A percentile compares a stretch with the other conserved stretches of the same genome.
phyloP scores from a whole-genome alignment of 2,888 invertebrate species.

The Nemotelus nigrinus region DNA sequence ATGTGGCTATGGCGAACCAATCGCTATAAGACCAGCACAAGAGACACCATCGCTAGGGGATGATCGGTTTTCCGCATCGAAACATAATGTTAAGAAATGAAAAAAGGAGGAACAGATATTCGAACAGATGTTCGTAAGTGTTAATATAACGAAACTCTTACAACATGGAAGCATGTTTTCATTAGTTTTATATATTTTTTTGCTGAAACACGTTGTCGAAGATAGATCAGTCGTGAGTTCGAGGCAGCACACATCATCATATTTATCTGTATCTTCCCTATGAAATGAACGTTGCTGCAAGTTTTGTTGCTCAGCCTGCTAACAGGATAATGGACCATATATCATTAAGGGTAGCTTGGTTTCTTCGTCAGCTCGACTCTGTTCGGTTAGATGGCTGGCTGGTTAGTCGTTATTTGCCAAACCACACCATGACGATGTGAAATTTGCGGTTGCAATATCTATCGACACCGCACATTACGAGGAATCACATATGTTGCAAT shows the following conservation, averaged over 20 bases:
- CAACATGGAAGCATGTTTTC: constrained; percentile 38
- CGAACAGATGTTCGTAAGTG: constrained; percentile 34
- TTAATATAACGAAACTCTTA: constrained; percentile 41
- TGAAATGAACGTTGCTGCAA: constrained; percentile 26
- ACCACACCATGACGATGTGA: not conserved
- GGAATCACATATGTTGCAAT: constrained; percentile 28
- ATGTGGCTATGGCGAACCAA: constrained; percentile 24
- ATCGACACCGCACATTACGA: constrained; percentile 30
- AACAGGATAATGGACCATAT: constrained; percentile 36
- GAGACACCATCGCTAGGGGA: constrained; percentile 3
- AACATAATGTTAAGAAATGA: constrained; percentile 7
- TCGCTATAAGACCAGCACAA: constrained; percentile 25
- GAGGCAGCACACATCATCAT: constrained; percentile 7
- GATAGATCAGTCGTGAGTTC: constrained; percentile 23
- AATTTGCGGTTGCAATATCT: constrained; percentile 29
- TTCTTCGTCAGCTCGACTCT: no score
- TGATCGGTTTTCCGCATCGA: constrained; percentile 39
- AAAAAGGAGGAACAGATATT: constrained; percentile 34
- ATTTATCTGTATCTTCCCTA: constrained; percentile 13
- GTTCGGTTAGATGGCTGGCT: not conserved
- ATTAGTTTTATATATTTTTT: constrained; percentile 21
- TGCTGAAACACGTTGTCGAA: not conserved
- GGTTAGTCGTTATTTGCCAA: not conserved
- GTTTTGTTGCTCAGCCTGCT: not conserved
- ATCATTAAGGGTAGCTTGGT: constrained; percentile 6